Conservation (phyloP, 37 sponge, comb jelly and placozoan genomes). For the Ianthella basta region DNA sequence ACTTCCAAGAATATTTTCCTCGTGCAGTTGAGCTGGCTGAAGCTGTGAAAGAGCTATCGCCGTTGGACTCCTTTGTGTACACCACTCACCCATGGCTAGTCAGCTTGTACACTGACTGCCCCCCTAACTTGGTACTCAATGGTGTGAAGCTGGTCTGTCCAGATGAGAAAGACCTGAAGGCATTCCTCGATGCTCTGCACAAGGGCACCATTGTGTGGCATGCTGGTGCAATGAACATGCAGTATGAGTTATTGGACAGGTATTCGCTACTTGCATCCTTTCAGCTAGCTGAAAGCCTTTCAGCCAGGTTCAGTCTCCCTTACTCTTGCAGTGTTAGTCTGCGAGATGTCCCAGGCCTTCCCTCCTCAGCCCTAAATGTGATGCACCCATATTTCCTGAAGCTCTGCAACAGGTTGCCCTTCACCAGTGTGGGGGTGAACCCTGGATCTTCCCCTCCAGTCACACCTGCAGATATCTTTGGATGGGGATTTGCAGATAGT, state of each 20-base stretch:
- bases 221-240: constrained; percentile 78
- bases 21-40: constrained; percentile 41
- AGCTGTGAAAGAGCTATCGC: constrained; percentile 1
- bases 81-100: constrained; percentile 80
- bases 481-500: constrained; percentile 32
- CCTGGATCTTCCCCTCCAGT: constrained; percentile 69
- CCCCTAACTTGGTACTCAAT: constrained; percentile 61
- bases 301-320: constrained; percentile 1
- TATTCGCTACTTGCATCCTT: constrained; percentile 34
- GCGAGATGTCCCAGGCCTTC: constrained; percentile 69
- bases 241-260: constrained; percentile 60
- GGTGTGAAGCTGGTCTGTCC: constrained; percentile 51
- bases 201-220: constrained; percentile 56
- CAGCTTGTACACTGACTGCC: constrained; percentile 72
- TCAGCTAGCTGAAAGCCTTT: constrained; percentile 10
- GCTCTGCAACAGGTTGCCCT: constrained; percentile 12
- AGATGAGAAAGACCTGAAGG: constrained; percentile 16
- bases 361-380: constrained; percentile 20
- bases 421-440: constrained; percentile 77
- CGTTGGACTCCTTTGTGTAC: constrained; percentile 57
- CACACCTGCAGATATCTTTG: constrained; percentile 56
- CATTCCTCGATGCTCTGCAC: constrained; percentile 13
- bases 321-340: constrained; percentile 38
- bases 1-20: constrained; percentile 72
- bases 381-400: constrained; percentile 12